Conservation (phyloP, 1,140 invertebrate genomes). For the Gryon sp. region DNA sequence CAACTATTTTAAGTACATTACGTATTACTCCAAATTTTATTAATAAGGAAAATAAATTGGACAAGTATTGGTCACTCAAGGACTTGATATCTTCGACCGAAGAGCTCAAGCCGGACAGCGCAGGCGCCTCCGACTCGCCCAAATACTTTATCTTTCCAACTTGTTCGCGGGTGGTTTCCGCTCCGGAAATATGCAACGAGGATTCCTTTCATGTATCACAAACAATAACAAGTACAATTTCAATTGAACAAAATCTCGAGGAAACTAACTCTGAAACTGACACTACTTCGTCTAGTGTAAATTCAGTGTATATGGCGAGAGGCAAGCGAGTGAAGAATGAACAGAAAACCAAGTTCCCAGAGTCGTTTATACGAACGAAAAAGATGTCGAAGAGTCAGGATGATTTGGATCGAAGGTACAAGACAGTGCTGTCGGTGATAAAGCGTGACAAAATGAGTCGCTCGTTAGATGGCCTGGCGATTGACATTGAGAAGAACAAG, state of each 20-base stretch:
- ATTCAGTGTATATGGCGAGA: constrained; percentile 41
- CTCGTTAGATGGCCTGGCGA: constrained; percentile 61
- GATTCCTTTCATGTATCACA: constrained; percentile 52
- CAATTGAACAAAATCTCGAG: constrained; percentile 51
- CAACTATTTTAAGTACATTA: constrained; percentile 66
- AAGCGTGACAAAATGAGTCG: constrained; percentile 43
- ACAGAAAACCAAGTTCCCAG: constrained; percentile 64
- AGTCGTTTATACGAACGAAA: constrained; percentile 66
- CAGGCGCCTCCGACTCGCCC: constrained; percentile 47
- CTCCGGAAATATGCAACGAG: constrained; percentile 68
- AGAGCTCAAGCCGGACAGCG: constrained; percentile 50
- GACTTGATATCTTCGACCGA: constrained; percentile 68
- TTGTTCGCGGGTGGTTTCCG: constrained; percentile 67
- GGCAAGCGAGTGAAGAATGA: constrained; percentile 8
- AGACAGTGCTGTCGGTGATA: constrained; percentile 37
- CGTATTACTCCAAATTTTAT: constrained; percentile 57
- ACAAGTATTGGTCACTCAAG: constrained; percentile 73
- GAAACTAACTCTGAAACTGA: constrained; percentile 50
- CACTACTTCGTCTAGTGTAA: constrained; percentile 54
- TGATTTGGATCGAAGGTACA: constrained; percentile 44
- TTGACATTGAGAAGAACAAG: constrained; percentile 6
- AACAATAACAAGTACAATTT: constrained; percentile 68
- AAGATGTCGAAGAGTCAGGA: constrained; percentile 65
- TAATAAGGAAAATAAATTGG: constrained; percentile 66
- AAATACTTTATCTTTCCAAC: constrained; percentile 70